A percentile compares a stretch with the other conserved stretches of the same genome.
phyloP scores from a whole-genome alignment of 2,888 invertebrate genomes.

The Fabriciana adippe region DNA sequence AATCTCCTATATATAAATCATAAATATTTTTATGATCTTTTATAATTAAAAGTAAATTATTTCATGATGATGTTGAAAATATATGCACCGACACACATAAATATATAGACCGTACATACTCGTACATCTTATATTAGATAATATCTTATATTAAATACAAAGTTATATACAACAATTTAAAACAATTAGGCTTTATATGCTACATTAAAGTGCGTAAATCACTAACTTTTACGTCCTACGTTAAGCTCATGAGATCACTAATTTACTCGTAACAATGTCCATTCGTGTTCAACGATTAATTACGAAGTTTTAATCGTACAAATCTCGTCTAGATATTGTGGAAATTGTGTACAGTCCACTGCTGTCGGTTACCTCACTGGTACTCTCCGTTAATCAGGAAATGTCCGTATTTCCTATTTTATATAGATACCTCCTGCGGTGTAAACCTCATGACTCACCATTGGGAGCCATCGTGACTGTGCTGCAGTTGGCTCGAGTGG shows the following conservation, averaged over 20 bases:
- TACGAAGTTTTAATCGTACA: conserved; percentile 42
- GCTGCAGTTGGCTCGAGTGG: conserved; percentile 80
- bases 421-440: conserved; percentile 69
- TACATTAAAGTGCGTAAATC: conserved; percentile 19
- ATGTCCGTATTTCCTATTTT: conserved; percentile 70
- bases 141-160: background rate
- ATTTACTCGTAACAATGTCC: conserved; percentile 39
- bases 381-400: conserved; percentile 80
- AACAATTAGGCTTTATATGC: conserved; percentile 1
- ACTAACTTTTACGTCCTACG: conserved; percentile 40
- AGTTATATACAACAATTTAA: conserved; percentile 2
- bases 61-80: background rate
- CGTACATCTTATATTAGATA: background rate
- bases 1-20: too few relatives aligned
- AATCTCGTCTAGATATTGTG: conserved; percentile 66
- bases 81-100: background rate
- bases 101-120: background rate
- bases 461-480: conserved; percentile 79
- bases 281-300: conserved; percentile 16
- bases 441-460: conserved; percentile 76
- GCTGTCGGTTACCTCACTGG: conserved; percentile 75
- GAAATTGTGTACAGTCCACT: conserved; percentile 72
- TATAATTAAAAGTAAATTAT: too few relatives aligned
- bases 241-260: conserved; percentile 64
- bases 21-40: too few relatives aligned